A percentile compares a stretch with the other conserved stretches of the same genome.
These are phyloP conservation scores for Lycaon pictus DNA, from an alignment of 2,113 vertebrate species.

Conservation along the genomic window DNA sequence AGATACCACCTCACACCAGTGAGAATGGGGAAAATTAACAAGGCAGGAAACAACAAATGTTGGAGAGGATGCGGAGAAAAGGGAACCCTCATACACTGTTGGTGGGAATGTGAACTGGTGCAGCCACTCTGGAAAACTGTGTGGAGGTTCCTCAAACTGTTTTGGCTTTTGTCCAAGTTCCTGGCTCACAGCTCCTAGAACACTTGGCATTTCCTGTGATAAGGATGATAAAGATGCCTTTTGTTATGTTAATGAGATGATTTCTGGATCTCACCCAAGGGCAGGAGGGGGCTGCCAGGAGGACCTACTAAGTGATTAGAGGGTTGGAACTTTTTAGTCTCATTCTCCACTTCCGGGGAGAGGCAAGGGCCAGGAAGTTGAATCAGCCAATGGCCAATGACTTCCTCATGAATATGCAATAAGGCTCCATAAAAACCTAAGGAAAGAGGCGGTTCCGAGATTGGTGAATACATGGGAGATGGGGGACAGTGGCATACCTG, in stretches of 20 bases:
- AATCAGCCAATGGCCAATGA: neutral
- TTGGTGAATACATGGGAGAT: rapidly evolving
- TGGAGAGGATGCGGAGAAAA: too few species aligned
- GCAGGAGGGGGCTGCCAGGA: neutral
- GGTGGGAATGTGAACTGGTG: too few species aligned
- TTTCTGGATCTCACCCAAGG: neutral
- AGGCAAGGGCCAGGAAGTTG: neutral
- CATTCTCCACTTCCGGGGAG: neutral
- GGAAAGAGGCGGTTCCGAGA: neutral
- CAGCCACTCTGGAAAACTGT: too few species aligned
- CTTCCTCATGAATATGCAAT: neutral
- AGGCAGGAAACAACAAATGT: too few species aligned
- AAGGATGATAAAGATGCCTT: neutral
- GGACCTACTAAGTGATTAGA: neutral
- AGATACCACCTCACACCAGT: too few species aligned
- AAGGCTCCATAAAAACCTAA: neutral
- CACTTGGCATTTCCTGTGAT: too few species aligned
- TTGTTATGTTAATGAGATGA: neutral
- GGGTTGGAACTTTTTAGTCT: neutral
- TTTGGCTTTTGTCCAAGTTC: neutral
- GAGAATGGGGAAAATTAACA: too few species aligned
- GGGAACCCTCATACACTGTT: too few species aligned
- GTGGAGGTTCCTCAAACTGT: too few species aligned
- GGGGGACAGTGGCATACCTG: neutral
- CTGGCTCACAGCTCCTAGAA: neutral